Percentiles rank a stretch among this genome's conserved stretches.
These are phyloP conservation scores for Eupristina koningsbergeri DNA, from an alignment of 1,140 invertebrate species.

Conservation along the genomic window DNA sequence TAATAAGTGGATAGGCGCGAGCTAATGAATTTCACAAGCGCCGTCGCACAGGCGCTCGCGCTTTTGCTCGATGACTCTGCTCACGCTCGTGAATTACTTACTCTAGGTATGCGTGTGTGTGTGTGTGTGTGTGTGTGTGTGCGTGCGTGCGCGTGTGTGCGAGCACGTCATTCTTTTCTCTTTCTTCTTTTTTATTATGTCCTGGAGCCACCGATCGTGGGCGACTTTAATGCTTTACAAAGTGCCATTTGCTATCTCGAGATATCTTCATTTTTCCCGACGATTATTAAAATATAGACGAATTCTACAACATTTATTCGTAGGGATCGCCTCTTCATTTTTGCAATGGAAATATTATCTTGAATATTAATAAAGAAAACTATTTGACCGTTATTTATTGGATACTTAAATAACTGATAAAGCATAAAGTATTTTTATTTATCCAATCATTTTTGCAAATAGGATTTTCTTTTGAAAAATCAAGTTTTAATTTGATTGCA, in stretches of 20 bases:
- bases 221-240: neutral
- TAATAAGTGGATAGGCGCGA: slow-evolving; percentile 55
- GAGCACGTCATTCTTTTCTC: slow-evolving; percentile 33
- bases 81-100: slow-evolving; percentile 22
- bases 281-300: no score
- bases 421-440: no score
- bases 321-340: no score
- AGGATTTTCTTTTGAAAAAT: neutral
- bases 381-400: no score
- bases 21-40: slow-evolving; percentile 65
- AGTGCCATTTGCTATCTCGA: no score
- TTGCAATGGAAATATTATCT: no score
- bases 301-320: no score
- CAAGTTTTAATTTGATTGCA: no score
- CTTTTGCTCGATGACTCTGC: slow-evolving; percentile 3
- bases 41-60: neutral
- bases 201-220: slow-evolving; percentile 9
- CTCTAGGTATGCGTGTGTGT: slow-evolving; percentile 34
- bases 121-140: slow-evolving; percentile 46
- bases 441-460: no score
- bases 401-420: no score
- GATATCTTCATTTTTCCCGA: no score
- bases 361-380: no score
- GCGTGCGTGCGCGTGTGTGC: slow-evolving; percentile 45
- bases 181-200: neutral